Evolutionary conservation across 2,113 vertebrate genomes (phyloP).

Genomic region (Sturnus vulgaris): DNA sequence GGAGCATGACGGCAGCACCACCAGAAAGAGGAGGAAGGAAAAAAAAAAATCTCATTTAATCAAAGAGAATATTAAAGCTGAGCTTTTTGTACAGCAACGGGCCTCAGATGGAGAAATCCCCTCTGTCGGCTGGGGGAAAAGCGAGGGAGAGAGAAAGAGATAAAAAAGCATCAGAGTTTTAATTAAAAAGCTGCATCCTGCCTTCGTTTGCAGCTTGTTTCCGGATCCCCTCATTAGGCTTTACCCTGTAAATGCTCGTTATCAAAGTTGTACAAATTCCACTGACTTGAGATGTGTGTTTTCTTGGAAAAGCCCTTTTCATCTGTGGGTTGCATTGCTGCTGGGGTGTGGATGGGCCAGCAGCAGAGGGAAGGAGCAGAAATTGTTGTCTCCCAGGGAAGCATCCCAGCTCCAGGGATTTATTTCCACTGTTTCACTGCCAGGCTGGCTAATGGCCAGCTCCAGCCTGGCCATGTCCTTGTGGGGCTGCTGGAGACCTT

Average conservation of each 20-base stretch:
- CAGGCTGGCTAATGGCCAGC: not conserved
- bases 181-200: constrained; percentile 60
- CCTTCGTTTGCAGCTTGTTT: constrained; percentile 11
- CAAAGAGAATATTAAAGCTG: constrained; percentile 43
- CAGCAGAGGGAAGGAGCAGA: not conserved
- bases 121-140: not conserved
- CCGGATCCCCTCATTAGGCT: constrained; percentile 34
- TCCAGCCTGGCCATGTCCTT: fast-evolving
- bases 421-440: not conserved
- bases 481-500: not conserved
- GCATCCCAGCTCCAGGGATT: fast-evolving
- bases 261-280: constrained; percentile 33
- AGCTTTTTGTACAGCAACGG: not conserved
- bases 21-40: not conserved
- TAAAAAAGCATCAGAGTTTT: constrained; percentile 52
- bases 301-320: not conserved
- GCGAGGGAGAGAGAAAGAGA: not conserved
- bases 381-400: not conserved
- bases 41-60: constrained; percentile 47
- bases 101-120: constrained; percentile 32
- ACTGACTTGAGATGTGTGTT: not conserved
- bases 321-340: not conserved
- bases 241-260: constrained; percentile 55
- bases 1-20: not conserved
- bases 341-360: not conserved